Evolutionary conservation across 1,140 invertebrate species (phyloP).

Genomic region (Tribolium castaneum): DNA sequence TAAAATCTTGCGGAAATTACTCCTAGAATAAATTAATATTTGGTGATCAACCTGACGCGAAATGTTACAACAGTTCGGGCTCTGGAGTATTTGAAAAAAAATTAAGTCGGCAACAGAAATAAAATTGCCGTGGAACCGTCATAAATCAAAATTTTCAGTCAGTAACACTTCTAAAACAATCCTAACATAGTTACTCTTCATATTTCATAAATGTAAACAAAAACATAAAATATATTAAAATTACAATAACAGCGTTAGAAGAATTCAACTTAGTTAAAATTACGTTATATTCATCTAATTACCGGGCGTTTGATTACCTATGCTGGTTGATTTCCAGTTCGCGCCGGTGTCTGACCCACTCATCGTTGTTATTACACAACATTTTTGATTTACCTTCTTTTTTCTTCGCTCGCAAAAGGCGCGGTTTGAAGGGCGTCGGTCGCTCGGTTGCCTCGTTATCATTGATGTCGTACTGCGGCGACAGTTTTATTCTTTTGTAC

Average conservation of each 20-base stretch:
- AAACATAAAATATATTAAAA: constrained; percentile 38
- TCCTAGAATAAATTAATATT: constrained; percentile 15
- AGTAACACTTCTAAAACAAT: constrained; percentile 37
- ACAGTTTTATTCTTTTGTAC: constrained; percentile 45
- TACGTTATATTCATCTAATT: constrained; percentile 26
- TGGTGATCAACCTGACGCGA: constrained; percentile 21
- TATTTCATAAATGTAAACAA: constrained; percentile 39
- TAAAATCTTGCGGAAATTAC: constrained; percentile 28
- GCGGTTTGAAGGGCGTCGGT: constrained; percentile 57
- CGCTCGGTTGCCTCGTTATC: constrained; percentile 52
- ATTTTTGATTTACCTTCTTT: constrained; percentile 55
- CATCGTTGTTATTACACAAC: constrained; percentile 57
- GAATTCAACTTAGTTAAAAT: constrained; percentile 14
- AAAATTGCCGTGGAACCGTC: constrained; percentile 12
- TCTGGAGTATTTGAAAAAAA: background rate
- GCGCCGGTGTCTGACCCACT: constrained; percentile 59
- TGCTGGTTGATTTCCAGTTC: constrained; percentile 57
- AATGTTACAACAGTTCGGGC: constrained; percentile 23
- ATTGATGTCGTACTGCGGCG: constrained; percentile 39
- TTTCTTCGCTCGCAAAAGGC: constrained; percentile 58
- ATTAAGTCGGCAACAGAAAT: background rate
- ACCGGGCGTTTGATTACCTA: constrained; percentile 56
- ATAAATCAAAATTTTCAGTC: constrained; percentile 38
- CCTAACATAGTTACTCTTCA: constrained; percentile 35
- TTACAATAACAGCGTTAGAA: constrained; percentile 37